Percentiles rank a stretch among this genome's conserved stretches.
phyloP scores from a whole-genome alignment of 2,888 invertebrate species.

The Volucella zonaria region DNA sequence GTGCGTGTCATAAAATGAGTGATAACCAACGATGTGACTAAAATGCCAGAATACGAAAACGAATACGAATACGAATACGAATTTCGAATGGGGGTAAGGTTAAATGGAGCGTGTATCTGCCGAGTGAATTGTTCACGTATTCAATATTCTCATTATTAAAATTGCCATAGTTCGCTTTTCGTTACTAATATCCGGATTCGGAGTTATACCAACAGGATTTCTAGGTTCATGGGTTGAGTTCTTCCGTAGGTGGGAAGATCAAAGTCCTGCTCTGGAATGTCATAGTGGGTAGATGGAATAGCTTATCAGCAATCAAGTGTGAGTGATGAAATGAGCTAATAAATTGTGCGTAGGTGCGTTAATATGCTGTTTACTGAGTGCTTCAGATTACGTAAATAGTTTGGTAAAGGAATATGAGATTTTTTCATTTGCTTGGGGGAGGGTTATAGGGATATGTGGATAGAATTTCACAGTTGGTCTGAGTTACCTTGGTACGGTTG shows the following conservation, averaged over 20 bases:
- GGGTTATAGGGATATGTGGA: background rate
- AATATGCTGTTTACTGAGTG: constrained; percentile 51
- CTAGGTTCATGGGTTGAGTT: constrained; percentile 4
- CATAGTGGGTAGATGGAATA: constrained; percentile 34
- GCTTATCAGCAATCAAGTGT: constrained; percentile 62
- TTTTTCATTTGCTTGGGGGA: background rate
- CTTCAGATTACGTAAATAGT: constrained; percentile 48
- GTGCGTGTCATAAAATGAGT: constrained; percentile 62
- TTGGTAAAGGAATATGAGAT: constrained; percentile 16
- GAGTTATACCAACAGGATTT: too few relatives aligned
- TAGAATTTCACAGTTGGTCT: background rate
- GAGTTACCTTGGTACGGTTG: too few relatives aligned
- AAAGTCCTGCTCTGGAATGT: background rate
- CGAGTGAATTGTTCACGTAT: constrained; percentile 65
- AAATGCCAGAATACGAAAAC: constrained; percentile 37
- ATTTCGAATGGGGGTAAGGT: background rate
- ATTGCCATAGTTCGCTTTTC: constrained; percentile 59
- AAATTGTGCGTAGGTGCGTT: constrained; percentile 60
- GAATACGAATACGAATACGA: constrained; percentile 1
- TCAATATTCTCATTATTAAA: constrained; percentile 72
- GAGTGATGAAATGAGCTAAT: constrained; percentile 59
- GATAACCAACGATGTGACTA: constrained; percentile 63
- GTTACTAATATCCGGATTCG: constrained; percentile 23
- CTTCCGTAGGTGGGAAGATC: background rate
- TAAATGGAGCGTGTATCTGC: constrained; percentile 44